These are phyloP conservation scores for Aromia moschata DNA, from an alignment of 2,888 invertebrate genomes.

Conservation along the genomic window DNA sequence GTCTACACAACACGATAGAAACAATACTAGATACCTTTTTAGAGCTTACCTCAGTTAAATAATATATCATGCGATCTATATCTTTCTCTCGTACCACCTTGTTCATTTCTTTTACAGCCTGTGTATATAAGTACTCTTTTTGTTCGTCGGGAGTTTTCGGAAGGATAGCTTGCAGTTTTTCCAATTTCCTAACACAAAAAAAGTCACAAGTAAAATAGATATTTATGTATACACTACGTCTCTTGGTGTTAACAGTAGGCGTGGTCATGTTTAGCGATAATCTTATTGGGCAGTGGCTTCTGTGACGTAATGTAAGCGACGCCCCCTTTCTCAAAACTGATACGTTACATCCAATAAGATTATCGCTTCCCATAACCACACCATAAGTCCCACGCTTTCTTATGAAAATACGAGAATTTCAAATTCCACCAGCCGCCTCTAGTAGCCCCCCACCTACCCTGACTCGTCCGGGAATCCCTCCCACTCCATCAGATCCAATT, in stretches of 20 bases:
- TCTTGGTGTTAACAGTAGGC: too few species aligned
- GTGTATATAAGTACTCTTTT: constrained; percentile 64
- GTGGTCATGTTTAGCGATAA: too few species aligned
- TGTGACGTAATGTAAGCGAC: too few species aligned
- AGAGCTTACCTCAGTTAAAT: constrained; percentile 61
- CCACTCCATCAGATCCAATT: constrained; percentile 55
- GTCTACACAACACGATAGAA: not conserved
- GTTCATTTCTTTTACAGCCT: constrained; percentile 67
- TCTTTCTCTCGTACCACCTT: constrained; percentile 65
- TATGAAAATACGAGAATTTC: too few species aligned
- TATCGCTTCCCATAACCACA: too few species aligned
- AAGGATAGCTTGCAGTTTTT: constrained; percentile 67
- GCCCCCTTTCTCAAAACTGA: too few species aligned
- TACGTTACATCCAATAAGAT: too few species aligned
- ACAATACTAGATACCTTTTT: not conserved
- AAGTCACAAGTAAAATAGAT: too few species aligned
- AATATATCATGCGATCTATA: constrained; percentile 68
- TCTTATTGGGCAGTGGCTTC: too few species aligned
- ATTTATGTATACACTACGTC: too few species aligned
- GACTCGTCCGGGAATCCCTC: constrained; percentile 44
- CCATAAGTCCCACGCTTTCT: too few species aligned
- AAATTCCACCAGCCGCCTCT: too few species aligned
- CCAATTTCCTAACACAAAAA: constrained; percentile 62
- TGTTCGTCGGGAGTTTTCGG: constrained; percentile 75
- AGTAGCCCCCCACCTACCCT: constrained; percentile 31